These are phyloP conservation scores for Poecilia picta DNA, from an alignment of 2,797 vertebrate genomes.

Conservation along the genomic window DNA sequence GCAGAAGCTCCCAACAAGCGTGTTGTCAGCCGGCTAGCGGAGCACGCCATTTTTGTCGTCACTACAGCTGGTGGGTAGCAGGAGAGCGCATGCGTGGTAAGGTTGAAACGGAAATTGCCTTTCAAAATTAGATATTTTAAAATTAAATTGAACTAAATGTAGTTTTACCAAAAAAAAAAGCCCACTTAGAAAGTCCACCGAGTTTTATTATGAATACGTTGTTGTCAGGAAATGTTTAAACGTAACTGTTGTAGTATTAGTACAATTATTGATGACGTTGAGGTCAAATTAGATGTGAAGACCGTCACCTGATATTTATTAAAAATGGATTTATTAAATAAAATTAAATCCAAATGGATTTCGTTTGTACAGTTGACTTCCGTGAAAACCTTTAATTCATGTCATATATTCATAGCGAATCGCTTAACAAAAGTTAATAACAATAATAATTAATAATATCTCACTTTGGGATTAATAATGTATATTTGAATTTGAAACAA, in stretches of 20 bases:
- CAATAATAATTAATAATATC: neutral
- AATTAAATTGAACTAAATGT: neutral
- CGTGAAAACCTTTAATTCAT: neutral
- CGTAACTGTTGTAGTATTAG: neutral
- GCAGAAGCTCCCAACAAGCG: slow-evolving; percentile 73
- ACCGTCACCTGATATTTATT: neutral
- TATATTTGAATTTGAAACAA: no score
- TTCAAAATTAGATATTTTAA: neutral
- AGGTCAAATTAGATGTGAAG: neutral
- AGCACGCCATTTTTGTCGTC: slow-evolving; percentile 83
- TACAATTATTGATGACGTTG: neutral
- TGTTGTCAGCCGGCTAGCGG: slow-evolving; percentile 60
- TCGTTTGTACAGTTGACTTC: neutral
- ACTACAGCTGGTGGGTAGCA: slow-evolving; percentile 8
- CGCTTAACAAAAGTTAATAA: neutral
- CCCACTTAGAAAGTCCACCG: neutral
- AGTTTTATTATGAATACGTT: neutral
- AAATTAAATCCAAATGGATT: neutral
- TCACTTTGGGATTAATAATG: no score
- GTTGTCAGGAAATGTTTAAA: neutral
- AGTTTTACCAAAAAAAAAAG: no score
- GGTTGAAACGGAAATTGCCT: neutral
- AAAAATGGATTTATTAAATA: no score
- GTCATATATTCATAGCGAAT: neutral
- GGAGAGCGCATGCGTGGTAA: slow-evolving; percentile 53